Evolutionary conservation across 2,888 invertebrate genomes (phyloP).

Genomic region (Myopa tessellatipennis): DNA sequence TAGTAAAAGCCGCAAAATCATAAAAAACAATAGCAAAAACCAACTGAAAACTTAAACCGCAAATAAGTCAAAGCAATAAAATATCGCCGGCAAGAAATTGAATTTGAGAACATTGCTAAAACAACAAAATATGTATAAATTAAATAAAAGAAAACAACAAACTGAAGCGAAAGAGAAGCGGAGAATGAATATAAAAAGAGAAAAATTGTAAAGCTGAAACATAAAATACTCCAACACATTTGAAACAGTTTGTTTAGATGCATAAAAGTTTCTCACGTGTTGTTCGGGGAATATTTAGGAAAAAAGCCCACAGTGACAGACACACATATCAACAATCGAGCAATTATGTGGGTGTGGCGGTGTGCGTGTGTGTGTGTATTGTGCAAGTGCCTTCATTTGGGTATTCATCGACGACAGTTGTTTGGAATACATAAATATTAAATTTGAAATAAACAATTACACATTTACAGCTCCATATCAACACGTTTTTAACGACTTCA

Average conservation of each 20-base stretch:
- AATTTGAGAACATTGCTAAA: no score
- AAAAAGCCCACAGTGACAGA: not conserved
- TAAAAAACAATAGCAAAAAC: no score
- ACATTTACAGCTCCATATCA: no score
- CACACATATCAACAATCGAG: not conserved
- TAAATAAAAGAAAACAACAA: not conserved
- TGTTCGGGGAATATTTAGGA: not conserved
- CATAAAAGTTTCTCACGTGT: no score
- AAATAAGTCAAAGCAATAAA: no score
- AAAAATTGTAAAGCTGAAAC: not conserved
- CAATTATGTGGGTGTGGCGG: not conserved
- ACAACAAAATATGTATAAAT: not conserved
- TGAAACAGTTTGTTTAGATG: not conserved
- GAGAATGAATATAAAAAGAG: not conserved
- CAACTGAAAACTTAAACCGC: no score
- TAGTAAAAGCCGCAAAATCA: no score
- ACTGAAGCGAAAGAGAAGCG: not conserved
- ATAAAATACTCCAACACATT: not conserved
- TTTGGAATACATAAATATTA: not conserved
- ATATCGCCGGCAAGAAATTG: no score
- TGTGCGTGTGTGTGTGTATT: not conserved
- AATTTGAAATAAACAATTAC: no score
- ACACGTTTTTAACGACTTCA: not conserved
- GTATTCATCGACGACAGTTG: not conserved
- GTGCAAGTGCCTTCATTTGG: slow-evolving; percentile 3